A percentile compares a stretch with the other conserved stretches of the same genome.
These are phyloP conservation scores for Tragelaphus buxtoni DNA, from an alignment of 2,113 vertebrate genomes.

Conservation along the genomic window DNA sequence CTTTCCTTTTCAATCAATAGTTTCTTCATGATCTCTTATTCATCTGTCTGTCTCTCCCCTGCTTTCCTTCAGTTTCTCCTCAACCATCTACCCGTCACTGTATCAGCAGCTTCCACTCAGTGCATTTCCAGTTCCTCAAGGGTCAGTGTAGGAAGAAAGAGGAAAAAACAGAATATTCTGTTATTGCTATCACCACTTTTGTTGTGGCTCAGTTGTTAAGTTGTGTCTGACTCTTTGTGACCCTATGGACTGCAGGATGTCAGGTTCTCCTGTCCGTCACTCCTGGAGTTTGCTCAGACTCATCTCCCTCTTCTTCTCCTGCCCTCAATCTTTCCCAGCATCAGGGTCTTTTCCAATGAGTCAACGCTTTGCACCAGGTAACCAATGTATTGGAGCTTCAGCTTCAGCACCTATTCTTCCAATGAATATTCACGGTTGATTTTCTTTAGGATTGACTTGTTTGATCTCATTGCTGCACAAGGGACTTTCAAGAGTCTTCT, in stretches of 20 bases:
- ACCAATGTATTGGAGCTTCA: not conserved
- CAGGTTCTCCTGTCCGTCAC: not conserved
- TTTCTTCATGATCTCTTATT: not conserved
- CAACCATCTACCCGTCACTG: no score
- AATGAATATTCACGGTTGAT: not conserved
- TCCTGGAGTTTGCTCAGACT: not conserved
- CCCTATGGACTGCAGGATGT: not conserved
- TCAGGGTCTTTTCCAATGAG: not conserved
- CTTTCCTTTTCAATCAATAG: not conserved
- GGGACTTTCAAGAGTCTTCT: not conserved
- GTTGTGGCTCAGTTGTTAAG: not conserved
- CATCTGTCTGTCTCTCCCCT: not conserved
- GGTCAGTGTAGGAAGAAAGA: not conserved
- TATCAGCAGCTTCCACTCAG: not conserved
- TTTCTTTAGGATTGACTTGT: not conserved
- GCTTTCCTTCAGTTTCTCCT: not conserved
- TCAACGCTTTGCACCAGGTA: not conserved
- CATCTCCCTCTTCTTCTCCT: not conserved
- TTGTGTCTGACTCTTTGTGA: not conserved
- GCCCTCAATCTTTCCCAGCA: not conserved
- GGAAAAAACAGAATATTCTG: not conserved
- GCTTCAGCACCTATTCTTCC: not conserved
- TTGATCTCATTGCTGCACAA: not conserved
- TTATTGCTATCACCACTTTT: not conserved
- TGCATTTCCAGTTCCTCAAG: not conserved